phyloP scores from a whole-genome alignment of 2,888 invertebrate genomes.

The Lissonota sp. region DNA sequence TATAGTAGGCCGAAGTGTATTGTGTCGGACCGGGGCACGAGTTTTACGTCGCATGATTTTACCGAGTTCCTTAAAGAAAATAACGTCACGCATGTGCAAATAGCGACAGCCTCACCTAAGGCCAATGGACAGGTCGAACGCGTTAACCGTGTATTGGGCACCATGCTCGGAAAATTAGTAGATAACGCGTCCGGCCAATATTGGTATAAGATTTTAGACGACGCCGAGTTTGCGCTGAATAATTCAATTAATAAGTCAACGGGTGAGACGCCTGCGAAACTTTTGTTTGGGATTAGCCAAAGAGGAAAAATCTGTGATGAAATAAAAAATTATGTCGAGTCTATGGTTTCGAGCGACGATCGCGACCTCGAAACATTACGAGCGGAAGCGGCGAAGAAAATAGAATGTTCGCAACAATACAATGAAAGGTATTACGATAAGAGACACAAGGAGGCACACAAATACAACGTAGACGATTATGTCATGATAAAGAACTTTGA shows the following conservation, averaged over 20 bases:
- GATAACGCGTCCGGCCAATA: background rate
- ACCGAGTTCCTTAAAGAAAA: slow-evolving; percentile 62
- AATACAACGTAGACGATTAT: background rate
- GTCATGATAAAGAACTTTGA: slow-evolving; percentile 3
- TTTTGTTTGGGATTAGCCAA: background rate
- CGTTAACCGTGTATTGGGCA: background rate
- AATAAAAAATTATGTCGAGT: slow-evolving; percentile 17
- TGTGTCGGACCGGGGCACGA: slow-evolving; percentile 72
- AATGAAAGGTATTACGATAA: background rate
- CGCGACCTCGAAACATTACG: too few species aligned
- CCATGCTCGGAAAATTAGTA: background rate
- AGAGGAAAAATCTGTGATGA: background rate
- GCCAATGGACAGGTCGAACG: slow-evolving; percentile 4
- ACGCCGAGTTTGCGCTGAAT: background rate
- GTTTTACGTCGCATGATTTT: slow-evolving; percentile 72
- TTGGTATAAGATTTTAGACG: background rate
- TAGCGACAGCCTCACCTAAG: slow-evolving; percentile 24
- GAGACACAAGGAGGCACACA: background rate
- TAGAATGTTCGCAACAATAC: background rate
- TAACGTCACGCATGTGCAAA: slow-evolving; percentile 58
- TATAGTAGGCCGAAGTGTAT: slow-evolving; percentile 67
- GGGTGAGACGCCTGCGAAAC: too few species aligned
- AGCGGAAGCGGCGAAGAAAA: background rate
- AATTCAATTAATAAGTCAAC: background rate
- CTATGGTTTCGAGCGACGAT: background rate